Percentiles rank a stretch among this genome's conserved stretches.
Evolutionary conservation across 1,140 invertebrate genomes (phyloP).

Genomic region (Dinoponera quadriceps): DNA sequence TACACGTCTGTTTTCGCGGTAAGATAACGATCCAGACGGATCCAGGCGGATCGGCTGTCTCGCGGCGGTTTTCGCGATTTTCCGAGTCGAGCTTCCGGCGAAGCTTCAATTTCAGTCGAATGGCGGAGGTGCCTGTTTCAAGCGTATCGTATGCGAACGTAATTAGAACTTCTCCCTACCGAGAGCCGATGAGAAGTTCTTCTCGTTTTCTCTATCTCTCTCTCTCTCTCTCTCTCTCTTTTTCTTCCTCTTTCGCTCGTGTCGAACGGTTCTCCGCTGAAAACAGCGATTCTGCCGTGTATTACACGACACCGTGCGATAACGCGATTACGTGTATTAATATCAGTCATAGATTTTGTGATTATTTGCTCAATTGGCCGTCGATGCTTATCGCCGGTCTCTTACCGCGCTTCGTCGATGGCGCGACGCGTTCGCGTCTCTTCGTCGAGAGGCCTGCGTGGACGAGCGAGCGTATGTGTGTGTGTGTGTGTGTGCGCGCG

Average conservation of each 20-base stretch:
- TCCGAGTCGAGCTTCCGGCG: no score
- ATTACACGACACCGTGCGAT: not conserved
- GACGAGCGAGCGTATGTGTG: no score
- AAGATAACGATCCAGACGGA: not conserved
- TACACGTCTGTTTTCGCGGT: not conserved
- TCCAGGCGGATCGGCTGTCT: not conserved
- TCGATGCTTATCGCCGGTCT: constrained; percentile 44
- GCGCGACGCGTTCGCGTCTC: constrained; percentile 29
- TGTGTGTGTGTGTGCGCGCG: no score
- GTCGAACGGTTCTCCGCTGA: not conserved
- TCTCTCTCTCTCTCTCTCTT: no score
- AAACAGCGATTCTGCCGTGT: constrained; percentile 1
- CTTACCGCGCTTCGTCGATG: constrained; percentile 16
- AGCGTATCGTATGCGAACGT: constrained; percentile 4
- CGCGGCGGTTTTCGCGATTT: not conserved
- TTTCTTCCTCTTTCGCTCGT: no score
- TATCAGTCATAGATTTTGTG: constrained; percentile 64
- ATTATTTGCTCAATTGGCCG: constrained; percentile 72
- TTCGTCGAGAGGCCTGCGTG: not conserved
- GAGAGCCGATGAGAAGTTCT: no score
- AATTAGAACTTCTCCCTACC: not conserved
- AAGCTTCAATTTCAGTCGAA: not conserved
- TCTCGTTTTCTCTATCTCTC: no score
- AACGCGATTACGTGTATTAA: constrained; percentile 55
- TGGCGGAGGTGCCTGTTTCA: constrained; percentile 3